phyloP scores from a whole-genome alignment of 2,797 vertebrate genomes.

The Choloepus didactylus region DNA sequence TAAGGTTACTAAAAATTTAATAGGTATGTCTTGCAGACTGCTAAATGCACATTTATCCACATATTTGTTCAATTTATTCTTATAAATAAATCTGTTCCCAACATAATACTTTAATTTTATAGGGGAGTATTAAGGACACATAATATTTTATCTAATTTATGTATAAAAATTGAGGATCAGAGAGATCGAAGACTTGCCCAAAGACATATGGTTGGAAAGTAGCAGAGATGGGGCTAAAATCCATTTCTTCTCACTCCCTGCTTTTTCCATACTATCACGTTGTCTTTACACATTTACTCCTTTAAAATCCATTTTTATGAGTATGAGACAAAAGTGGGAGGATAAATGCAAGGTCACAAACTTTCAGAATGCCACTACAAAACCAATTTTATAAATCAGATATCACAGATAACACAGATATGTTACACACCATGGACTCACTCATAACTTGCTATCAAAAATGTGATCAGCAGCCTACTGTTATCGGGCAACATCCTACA shows the following conservation, averaged over 20 bases:
- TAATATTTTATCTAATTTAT: not conserved
- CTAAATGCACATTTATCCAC: not conserved
- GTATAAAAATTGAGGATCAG: constrained; percentile 2
- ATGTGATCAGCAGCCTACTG: not conserved
- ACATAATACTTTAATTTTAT: constrained; percentile 48
- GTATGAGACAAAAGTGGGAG: not conserved
- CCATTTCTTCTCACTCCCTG: not conserved
- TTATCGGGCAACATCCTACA: not conserved
- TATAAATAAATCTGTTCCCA: constrained; percentile 33
- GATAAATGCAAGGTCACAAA: constrained; percentile 43
- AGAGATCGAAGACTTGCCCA: constrained; percentile 44
- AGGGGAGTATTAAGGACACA: not conserved
- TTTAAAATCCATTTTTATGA: constrained; percentile 56
- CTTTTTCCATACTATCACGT: not conserved
- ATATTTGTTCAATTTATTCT: constrained; percentile 3
- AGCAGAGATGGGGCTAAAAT: not conserved
- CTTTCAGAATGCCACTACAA: constrained; percentile 44
- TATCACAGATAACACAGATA: not conserved
- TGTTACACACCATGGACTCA: not conserved
- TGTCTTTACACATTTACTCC: constrained; percentile 35
- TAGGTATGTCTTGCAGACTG: not conserved
- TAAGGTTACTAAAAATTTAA: not conserved
- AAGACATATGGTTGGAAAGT: not conserved
- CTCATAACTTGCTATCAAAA: not conserved
- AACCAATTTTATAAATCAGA: constrained; percentile 30